A percentile compares a stretch with the other conserved stretches of the same genome.
phyloP scores from a whole-genome alignment of 2,113 vertebrate species.

The Brevimyrus niger region DNA sequence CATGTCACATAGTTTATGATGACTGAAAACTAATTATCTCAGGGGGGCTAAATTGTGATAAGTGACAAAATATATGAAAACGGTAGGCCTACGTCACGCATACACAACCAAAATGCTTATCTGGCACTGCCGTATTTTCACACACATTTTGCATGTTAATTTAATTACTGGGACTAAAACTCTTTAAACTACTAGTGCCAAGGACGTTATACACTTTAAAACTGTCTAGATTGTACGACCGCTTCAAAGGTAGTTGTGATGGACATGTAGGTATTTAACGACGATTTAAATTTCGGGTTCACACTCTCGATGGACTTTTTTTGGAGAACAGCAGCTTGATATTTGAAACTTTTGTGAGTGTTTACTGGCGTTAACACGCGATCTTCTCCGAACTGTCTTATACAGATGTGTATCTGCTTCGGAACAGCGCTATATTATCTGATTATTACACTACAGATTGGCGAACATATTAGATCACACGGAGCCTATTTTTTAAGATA shows the following conservation, averaged over 20 bases:
- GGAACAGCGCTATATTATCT: neutral
- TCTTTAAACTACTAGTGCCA: neutral
- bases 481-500: neutral
- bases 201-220: neutral
- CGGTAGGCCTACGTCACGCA: neutral
- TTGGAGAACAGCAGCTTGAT: neutral
- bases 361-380: neutral
- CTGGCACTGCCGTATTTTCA: neutral
- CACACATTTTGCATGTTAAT: neutral
- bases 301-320: neutral
- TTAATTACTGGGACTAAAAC: neutral
- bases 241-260: neutral
- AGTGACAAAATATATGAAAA: neutral
- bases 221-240: neutral
- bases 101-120: neutral
- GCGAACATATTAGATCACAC: neutral
- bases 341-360: neutral
- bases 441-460: neutral
- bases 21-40: neutral
- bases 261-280: neutral
- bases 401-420: neutral
- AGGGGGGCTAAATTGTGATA: neutral
- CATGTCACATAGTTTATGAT: neutral
- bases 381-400: neutral
- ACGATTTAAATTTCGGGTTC: neutral